Evolutionary conservation across 1,140 invertebrate species (phyloP), one percentile per base, ranked within the genome.

Genomic region (Calliphora vicina): DNA sequence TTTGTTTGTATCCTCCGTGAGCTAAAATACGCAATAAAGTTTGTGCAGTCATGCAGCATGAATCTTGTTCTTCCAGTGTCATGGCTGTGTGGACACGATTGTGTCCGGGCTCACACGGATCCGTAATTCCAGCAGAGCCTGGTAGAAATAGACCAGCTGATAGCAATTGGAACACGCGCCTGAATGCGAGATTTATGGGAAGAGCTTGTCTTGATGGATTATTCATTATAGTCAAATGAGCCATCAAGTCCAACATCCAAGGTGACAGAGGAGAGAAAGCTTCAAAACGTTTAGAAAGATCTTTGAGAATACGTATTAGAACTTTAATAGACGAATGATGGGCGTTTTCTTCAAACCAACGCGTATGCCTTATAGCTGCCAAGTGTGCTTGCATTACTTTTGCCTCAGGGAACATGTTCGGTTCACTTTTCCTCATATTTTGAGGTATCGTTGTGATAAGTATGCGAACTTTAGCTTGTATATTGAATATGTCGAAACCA

Each of bases 291-390:
- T 93, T 94, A 86, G 96, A 94, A 84, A 99, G 92, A 91, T 99
- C 98, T 86, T 97, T 94, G 1, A 99, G 91, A 23, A 99, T 92
- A 15, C 98, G 93, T 85, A 99, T 98, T 0, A 99, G 91, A 15
- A 93, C 93, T 93, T 99, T 99, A 78, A 99, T 98, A 42, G 97
- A 97, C 4, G 98, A 98, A 91, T 99, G 97, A 90, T 97, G 97
- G 8, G 97, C 98, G 91, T 99, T 99, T 92, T 99, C 98, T 90
- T 99, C 98, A 91, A 99, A 99, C 98, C 98, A 99, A 4, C 97
- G 94, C 45, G 96, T 96, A 91, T 99, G 98, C 82, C 98, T 92
- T 72, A 99, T 98, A 1, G 97, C 97, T 2, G 97, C 96, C 85
- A 99, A 91, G 91, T 99, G 97, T 67, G 95, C 94, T 91, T 96